Conservation (phyloP, 1,140 invertebrate species). For the Pissodes strobi region DNA sequence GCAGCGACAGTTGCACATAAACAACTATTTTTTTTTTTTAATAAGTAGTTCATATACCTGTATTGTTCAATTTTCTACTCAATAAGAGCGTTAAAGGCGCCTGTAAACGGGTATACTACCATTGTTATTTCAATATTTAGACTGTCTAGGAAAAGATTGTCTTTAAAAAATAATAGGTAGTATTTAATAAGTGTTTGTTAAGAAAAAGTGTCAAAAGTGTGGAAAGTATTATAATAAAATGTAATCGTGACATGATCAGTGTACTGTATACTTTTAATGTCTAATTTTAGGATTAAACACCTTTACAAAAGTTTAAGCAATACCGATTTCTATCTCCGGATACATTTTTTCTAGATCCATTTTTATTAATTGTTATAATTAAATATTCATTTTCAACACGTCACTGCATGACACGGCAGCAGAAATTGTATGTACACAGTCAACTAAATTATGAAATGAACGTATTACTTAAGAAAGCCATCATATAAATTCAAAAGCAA, state of each 20-base stretch:
- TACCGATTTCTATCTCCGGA: conserved; percentile 19
- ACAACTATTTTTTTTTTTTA: conserved; percentile 24
- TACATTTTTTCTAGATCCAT: conserved; percentile 23
- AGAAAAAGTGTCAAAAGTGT: conserved; percentile 21
- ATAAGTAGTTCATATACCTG: conserved; percentile 16
- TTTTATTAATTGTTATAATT: too few relatives aligned
- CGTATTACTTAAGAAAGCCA: too few relatives aligned
- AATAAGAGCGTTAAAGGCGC: conserved; percentile 1
- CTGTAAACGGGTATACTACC: conserved; percentile 28
- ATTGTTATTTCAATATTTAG: conserved; percentile 33
- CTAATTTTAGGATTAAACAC: conserved; percentile 26
- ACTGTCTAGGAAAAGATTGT: conserved; percentile 32
- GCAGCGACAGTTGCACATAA: conserved; percentile 30
- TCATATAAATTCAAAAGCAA: too few relatives aligned
- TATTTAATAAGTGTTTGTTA: conserved; percentile 33
- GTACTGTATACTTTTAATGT: conserved; percentile 31
- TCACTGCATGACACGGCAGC: too few relatives aligned
- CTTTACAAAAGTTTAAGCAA: conserved; percentile 27
- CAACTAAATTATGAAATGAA: too few relatives aligned
- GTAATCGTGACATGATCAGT: conserved; percentile 22
- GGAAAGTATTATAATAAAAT: conserved; percentile 27
- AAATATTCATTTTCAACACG: too few relatives aligned
- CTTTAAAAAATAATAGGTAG: conserved; percentile 20
- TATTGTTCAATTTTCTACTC: conserved; percentile 32
- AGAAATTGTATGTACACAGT: too few relatives aligned